Evolutionary conservation across 2,113 vertebrate genomes (phyloP).

Genomic region (Myrmecobius fasciatus): DNA sequence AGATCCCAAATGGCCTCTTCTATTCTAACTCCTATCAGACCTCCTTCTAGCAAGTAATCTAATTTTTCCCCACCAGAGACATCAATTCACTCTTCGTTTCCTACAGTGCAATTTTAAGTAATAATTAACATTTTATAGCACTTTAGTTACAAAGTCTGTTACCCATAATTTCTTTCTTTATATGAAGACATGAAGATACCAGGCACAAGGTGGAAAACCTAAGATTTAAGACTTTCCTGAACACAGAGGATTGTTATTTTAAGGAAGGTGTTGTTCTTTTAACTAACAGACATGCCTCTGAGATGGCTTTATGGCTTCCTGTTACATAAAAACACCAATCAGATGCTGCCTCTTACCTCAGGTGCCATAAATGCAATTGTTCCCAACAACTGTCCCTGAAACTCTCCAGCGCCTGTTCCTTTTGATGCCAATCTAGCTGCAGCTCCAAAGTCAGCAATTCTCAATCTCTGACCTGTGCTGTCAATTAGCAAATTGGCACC

Average conservation of each 20-base stretch:
- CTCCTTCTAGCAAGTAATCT: neutral
- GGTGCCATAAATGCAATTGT: conserved; percentile 96
- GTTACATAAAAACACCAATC: neutral
- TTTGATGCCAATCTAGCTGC: conserved; percentile 93
- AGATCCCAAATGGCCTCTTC: neutral
- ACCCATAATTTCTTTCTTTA: conserved; percentile 17
- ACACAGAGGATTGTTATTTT: conserved; percentile 13
- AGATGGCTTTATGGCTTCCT: neutral
- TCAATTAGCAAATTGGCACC: conserved; percentile 95
- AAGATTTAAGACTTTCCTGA: neutral
- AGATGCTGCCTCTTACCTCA: conserved; percentile 85
- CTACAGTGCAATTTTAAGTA: neutral
- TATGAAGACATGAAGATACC: conserved; percentile 8
- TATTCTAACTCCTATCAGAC: neutral
- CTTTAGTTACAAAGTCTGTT: neutral
- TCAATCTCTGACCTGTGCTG: conserved; percentile 93
- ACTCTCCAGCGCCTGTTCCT: conserved; percentile 93
- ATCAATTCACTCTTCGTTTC: conserved; percentile 1
- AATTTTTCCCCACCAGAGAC: neutral
- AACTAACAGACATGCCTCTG: neutral
- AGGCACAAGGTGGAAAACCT: neutral
- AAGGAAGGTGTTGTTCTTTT: neutral
- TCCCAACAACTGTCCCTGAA: conserved; percentile 93
- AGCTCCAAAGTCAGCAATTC: conserved; percentile 94
- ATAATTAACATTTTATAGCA: neutral